phyloP scores from a whole-genome alignment of 2,888 invertebrate genomes.

The Drosophila fulvimacula region DNA sequence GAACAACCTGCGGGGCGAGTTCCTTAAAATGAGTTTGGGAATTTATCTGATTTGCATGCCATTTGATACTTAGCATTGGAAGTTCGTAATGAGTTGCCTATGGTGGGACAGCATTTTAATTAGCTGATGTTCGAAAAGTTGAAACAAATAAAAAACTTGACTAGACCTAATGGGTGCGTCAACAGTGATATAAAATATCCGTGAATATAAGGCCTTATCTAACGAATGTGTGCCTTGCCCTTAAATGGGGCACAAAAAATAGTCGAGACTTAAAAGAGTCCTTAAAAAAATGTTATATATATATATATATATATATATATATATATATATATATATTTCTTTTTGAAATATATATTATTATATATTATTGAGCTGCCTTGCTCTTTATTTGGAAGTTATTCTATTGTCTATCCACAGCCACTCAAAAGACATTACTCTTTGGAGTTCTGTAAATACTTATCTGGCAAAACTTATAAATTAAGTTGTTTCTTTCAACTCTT shows the following conservation, averaged over 20 bases:
- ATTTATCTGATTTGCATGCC: slow-evolving; percentile 60
- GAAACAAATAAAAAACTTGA: background rate
- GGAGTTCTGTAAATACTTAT: background rate
- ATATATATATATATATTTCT: too few species aligned
- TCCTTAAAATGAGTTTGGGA: slow-evolving; percentile 1
- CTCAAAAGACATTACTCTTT: background rate
- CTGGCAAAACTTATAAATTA: background rate
- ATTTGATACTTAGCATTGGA: slow-evolving; percentile 46
- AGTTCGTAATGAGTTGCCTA: background rate
- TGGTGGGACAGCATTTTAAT: slow-evolving; percentile 37
- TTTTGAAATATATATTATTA: too few species aligned
- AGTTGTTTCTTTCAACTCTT: background rate
- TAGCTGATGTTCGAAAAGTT: slow-evolving; percentile 25
- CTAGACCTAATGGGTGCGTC: slow-evolving; percentile 5
- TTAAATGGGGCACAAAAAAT: too few species aligned
- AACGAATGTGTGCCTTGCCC: too few species aligned
- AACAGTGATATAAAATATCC: background rate
- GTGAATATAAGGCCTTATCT: background rate
- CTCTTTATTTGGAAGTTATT: background rate
- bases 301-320: too few species aligned
- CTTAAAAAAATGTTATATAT: too few species aligned
- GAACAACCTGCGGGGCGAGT: background rate
- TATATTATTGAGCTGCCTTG: background rate
- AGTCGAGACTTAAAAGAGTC: too few species aligned
- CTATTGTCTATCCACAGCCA: background rate